These are phyloP conservation scores for Drosophila lacteicornis DNA, from an alignment of 1,140 invertebrate species.

Conservation along the genomic window DNA sequence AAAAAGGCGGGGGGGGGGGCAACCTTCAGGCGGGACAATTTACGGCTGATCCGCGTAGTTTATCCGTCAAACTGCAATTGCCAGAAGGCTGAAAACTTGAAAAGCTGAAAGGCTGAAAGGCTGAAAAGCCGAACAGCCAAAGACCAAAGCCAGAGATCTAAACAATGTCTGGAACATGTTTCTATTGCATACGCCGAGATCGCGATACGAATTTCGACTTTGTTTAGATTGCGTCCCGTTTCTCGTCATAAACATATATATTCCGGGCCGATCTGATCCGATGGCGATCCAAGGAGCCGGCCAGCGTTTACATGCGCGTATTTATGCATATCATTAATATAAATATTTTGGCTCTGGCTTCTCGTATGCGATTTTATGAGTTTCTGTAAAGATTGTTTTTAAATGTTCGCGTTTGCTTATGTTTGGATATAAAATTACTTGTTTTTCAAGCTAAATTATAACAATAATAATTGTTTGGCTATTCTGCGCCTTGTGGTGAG, in stretches of 20 bases:
- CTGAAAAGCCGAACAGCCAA: constrained; percentile 23
- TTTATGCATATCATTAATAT: constrained; percentile 76
- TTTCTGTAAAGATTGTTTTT: constrained; percentile 60
- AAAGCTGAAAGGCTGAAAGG: constrained; percentile 32
- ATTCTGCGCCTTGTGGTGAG: constrained; percentile 5
- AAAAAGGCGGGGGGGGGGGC: not conserved
- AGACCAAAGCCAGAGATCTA: constrained; percentile 52
- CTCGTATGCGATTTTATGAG: constrained; percentile 68
- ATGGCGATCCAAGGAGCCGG: not conserved
- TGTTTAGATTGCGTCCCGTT: constrained; percentile 63
- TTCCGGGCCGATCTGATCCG: constrained; percentile 16
- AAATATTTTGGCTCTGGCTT: constrained; percentile 71
- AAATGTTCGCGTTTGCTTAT: constrained; percentile 5
- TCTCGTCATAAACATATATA: constrained; percentile 66
- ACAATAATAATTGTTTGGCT: constrained; percentile 46
- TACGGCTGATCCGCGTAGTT: constrained; percentile 24
- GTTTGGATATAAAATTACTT: constrained; percentile 65
- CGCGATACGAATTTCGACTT: constrained; percentile 12
- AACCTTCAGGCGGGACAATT: constrained; percentile 33
- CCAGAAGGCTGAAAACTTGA: constrained; percentile 41
- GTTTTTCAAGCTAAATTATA: constrained; percentile 61
- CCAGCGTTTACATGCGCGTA: constrained; percentile 15
- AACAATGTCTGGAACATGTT: constrained; percentile 80
- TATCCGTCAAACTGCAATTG: constrained; percentile 45
- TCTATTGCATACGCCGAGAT: constrained; percentile 50